These are phyloP conservation scores for Telmatochromis sp. DNA, from an alignment of 2,113 vertebrate genomes.

Conservation along the genomic window DNA sequence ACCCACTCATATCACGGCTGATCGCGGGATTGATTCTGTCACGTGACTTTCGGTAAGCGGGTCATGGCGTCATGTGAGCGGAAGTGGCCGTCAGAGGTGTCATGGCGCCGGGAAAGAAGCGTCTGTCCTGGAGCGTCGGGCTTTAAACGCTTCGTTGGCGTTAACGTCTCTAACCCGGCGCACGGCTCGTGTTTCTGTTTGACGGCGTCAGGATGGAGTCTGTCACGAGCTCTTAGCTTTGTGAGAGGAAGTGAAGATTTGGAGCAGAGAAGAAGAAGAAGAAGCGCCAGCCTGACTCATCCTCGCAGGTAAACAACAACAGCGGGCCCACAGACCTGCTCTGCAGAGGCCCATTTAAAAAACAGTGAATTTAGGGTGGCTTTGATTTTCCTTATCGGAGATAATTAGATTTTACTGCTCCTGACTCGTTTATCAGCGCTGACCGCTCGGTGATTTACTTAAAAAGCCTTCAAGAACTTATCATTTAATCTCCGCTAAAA, in stretches of 20 bases:
- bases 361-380: neutral
- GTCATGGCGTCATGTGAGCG: constrained; percentile 55
- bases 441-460: neutral
- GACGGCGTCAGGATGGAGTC: neutral
- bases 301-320: constrained; percentile 42
- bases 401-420: neutral
- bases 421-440: neutral
- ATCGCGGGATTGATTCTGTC: neutral
- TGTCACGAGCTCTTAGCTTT: accelerated
- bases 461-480: neutral
- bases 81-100: neutral
- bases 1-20: neutral
- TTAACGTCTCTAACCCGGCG: neutral
- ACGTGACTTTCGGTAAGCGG: neutral
- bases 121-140: neutral
- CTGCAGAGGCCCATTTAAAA: neutral
- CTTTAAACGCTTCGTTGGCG: neutral
- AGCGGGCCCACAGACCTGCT: neutral
- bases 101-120: constrained; percentile 21
- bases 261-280: neutral
- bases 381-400: neutral
- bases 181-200: neutral
- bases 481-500: neutral
- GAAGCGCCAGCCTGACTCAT: constrained; percentile 23
- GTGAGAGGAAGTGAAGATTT: neutral